These are phyloP conservation scores for Danio albolineatus DNA, from an alignment of 2,797 vertebrate species.

Conservation along the genomic window DNA sequence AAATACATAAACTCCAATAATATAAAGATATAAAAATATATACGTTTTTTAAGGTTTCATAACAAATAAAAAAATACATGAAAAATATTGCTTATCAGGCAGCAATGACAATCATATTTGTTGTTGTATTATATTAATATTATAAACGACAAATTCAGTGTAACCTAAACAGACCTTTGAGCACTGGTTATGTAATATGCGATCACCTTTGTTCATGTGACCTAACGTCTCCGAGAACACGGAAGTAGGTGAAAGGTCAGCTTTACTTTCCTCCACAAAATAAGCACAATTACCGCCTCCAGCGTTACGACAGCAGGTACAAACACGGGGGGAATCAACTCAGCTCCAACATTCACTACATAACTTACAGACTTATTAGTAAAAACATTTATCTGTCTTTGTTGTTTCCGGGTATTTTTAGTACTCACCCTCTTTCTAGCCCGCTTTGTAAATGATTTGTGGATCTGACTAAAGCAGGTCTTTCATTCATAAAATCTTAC, in stretches of 20 bases:
- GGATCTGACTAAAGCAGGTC: not conserved
- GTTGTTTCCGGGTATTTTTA: constrained; percentile 25
- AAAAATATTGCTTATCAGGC: not conserved
- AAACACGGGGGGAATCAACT: not conserved
- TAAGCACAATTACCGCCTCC: not conserved
- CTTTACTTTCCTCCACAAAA: not conserved
- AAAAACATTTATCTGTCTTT: not conserved
- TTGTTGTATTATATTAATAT: not conserved
- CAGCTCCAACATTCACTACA: not conserved
- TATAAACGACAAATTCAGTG: not conserved
- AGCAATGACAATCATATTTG: not conserved
- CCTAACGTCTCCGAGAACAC: not conserved
- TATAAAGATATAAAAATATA: too few species aligned
- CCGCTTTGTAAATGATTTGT: not conserved
- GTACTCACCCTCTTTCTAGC: not conserved
- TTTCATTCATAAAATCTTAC: not conserved
- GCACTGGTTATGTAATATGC: constrained; percentile 10
- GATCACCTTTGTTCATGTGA: constrained; percentile 10
- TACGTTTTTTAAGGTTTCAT: too few species aligned
- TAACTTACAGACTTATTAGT: not conserved
- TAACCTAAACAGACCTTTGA: not conserved
- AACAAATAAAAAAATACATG: not conserved
- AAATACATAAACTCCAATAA: too few species aligned
- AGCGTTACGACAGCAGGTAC: not conserved
- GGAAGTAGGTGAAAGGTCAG: constrained; percentile 61